phyloP scores from a whole-genome alignment of 2,888 invertebrate genomes.

The Operophtera brumata region DNA sequence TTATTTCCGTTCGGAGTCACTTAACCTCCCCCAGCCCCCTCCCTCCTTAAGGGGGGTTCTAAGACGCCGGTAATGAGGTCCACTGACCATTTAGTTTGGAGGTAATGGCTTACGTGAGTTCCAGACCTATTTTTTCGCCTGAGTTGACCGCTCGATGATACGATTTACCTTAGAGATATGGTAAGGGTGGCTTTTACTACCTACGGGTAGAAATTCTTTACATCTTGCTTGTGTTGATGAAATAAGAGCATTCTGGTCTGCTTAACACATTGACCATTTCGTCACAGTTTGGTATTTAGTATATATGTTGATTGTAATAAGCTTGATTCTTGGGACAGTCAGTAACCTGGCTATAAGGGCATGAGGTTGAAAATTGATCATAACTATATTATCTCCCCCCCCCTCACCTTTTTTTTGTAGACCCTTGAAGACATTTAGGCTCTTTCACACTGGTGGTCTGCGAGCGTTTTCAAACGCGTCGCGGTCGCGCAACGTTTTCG shows the following conservation, averaged over 20 bases:
- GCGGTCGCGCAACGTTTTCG: too few relatives aligned
- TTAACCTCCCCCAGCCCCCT: constrained; percentile 51
- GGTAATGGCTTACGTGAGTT: constrained; percentile 76
- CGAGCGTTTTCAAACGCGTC: too few relatives aligned
- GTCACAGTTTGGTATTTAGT: too few relatives aligned
- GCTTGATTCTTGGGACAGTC: too few relatives aligned
- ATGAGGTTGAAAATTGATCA: too few relatives aligned
- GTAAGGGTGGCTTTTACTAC: constrained; percentile 3
- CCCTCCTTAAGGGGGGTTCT: constrained; percentile 38
- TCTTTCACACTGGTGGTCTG: too few relatives aligned
- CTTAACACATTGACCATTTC: too few relatives aligned
- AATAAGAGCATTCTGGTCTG: not conserved
- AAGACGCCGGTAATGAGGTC: constrained; percentile 78
- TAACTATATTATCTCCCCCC: too few relatives aligned
- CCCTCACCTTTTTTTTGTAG: too few relatives aligned
- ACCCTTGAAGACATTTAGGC: too few relatives aligned
- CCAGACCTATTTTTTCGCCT: constrained; percentile 46
- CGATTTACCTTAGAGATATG: constrained; percentile 33
- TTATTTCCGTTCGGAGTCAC: constrained; percentile 81
- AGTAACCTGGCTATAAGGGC: too few relatives aligned
- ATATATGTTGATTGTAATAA: too few relatives aligned
- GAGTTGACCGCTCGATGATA: constrained; percentile 37
- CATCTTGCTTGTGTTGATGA: not conserved
- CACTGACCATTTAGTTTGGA: constrained; percentile 77
- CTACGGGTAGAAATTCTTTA: not conserved